Base-by-base conservation (phyloP, 2,797 vertebrate species). In the Fistularia tabacaria region DNA sequence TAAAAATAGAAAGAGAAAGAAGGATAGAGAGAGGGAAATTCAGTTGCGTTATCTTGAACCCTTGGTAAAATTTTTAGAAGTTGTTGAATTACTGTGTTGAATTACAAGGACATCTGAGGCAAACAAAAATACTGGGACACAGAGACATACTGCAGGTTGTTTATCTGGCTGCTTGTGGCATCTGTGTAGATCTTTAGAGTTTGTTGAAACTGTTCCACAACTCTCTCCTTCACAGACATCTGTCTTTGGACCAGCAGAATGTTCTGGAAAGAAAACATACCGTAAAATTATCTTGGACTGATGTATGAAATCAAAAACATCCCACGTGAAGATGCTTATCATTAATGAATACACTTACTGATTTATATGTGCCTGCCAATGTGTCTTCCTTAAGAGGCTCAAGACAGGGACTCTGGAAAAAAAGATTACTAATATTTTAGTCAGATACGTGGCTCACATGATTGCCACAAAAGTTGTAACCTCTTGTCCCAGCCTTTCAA, bases 201-300 rank as follows among this genome's bases (percentile, higher is more conserved):
- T 61, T 86, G 86, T 52, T 89, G 91, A 62, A 98, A 94, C 59
- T 90, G 89, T 50, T 93, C 92, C 11, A 93, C 51, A 51, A 92
- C 73, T 9, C 66, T 81, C 45, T 91, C 91, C n/a, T 90, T 89
- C 86, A 97, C 94, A 0, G 90, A 92, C 82, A 97, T 92, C 80
- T 95, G 93, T 74, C 93, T 92, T 86, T 96, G 95, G 1, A 92
- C 89, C 83, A 98, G 87, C 14, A 98, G 89, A 67, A 97, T 94
- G 81, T 93, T 92, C 95, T 98, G 81, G 10, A 7, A 1, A 60
- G 69, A n/a, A 49, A 49, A 37, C 8, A 25, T 11, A 36, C 10
- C 15, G 46, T 36, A 12, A 12, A 25, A 36, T 49, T 37, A n/a
- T 10, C 15, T 12, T 25, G 25, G 25, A 25, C 5, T 25, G 8